phyloP scores from a whole-genome alignment of 2,888 invertebrate species.

The Drosophila anceps region DNA sequence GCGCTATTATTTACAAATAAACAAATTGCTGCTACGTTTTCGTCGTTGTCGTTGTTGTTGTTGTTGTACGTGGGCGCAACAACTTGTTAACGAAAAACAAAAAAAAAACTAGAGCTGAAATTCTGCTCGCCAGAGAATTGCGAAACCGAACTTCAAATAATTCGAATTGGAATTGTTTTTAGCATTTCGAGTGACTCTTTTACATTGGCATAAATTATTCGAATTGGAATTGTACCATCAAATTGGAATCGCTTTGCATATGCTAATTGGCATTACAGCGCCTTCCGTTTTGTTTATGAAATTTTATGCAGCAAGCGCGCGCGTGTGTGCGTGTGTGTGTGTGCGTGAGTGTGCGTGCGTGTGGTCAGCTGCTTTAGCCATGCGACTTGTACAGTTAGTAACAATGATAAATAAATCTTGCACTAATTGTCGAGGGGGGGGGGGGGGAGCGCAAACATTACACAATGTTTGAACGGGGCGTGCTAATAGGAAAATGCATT shows the following conservation, averaged over 20 bases:
- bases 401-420: slow-evolving; percentile 41
- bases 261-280: slow-evolving; percentile 47
- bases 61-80: slow-evolving; percentile 18
- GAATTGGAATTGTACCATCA: slow-evolving; percentile 12
- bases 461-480: slow-evolving; percentile 43
- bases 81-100: slow-evolving; percentile 36
- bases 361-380: slow-evolving; percentile 51
- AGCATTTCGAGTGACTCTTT: slow-evolving; percentile 16
- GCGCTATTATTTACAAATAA: slow-evolving; percentile 23
- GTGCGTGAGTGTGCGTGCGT: background rate
- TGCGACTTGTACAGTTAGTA: slow-evolving; percentile 51
- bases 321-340: background rate
- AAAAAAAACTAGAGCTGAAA: background rate
- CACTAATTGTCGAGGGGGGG: slow-evolving; percentile 28
- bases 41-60: background rate
- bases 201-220: slow-evolving; percentile 45
- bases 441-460: slow-evolving; percentile 35
- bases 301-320: slow-evolving; percentile 39
- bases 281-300: slow-evolving; percentile 55
- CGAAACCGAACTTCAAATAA: slow-evolving; percentile 48
- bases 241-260: slow-evolving; percentile 22
- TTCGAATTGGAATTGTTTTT: slow-evolving; percentile 33
- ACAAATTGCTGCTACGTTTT: slow-evolving; percentile 4
- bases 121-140: slow-evolving; percentile 15
- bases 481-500: slow-evolving; percentile 32